Evolutionary conservation across 2,797 vertebrate species (phyloP), one percentile per base, ranked within the genome.

Genomic region (Eleutherodactylus coqui): DNA sequence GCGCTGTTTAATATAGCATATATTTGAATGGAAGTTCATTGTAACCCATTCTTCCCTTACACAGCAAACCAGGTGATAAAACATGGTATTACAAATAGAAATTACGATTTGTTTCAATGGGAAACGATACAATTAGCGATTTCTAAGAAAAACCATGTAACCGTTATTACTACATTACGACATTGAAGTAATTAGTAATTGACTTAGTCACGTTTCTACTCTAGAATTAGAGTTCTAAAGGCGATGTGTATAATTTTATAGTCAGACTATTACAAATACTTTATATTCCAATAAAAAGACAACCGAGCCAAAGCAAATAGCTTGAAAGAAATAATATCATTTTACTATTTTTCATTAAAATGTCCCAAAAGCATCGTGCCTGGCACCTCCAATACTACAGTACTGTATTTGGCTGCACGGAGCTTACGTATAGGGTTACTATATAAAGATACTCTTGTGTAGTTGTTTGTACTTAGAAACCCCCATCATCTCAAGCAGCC

Each of bases 241-340:
- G 27, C 10, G 5, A 29, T 38, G 62, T 10, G 34, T 69, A 11
- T 69, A 67, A 67, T 67, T n/a, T 36, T 36, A 67, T 67, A 62
- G 27, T 62, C 60, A 29, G 32, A 62, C 55, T 62, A 62, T 32
- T 32, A 62, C 29, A n/a, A n/a, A n/a, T 4, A 29, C 21, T 62
- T 21, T 38, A 69, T 13, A 36, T 67, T 62, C 60, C 62, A 67
- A 34, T 67, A 67, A 67, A 67, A 67, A 34, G 14, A 67, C 62
- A 67, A 32, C 32, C 36, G 62, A 34, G 14, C 32, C 1, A 34
- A 34, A 34, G 36, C 29, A 60, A 60, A 27, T 8, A 29, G 55
- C 55, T 9, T 60, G 55, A 60, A n/a, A 27, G n/a, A n/a, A n/a
- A n/a, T n/a, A n/a, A n/a, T n/a, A n/a, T n/a, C n/a, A n/a, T n/a